Evolutionary conservation across 2,113 vertebrate genomes (phyloP).

Genomic region (Cariama cristata): DNA sequence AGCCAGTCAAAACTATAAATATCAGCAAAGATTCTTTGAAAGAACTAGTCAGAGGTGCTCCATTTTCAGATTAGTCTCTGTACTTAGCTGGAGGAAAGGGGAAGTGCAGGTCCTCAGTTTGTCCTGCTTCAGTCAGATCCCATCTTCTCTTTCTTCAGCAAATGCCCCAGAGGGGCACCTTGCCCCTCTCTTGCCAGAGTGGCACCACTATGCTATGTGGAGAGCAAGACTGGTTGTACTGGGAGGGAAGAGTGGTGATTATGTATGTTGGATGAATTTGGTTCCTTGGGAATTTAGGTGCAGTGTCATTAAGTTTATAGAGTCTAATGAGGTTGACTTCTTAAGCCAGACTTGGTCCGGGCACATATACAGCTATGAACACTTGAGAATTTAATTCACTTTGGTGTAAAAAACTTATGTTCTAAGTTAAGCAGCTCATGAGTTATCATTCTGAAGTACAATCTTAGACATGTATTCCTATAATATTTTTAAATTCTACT

Average conservation of each 20-base stretch:
- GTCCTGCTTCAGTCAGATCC: background rate
- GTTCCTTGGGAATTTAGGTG: background rate
- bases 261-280: background rate
- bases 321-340: background rate
- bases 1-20: background rate
- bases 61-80: background rate
- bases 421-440: background rate
- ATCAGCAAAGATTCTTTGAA: background rate
- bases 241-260: background rate
- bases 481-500: background rate
- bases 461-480: background rate
- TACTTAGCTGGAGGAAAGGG: background rate
- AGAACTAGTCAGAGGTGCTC: background rate
- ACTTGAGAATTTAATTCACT: background rate
- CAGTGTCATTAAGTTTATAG: background rate
- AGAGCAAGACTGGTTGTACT: background rate
- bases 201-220: too few species aligned
- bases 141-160: background rate
- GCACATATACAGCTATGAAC: background rate
- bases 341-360: background rate
- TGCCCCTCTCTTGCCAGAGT: accelerated
- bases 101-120: background rate
- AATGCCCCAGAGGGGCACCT: background rate
- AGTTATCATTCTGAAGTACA: background rate
- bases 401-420: background rate